Evolutionary conservation across 2,888 invertebrate species (phyloP).

Genomic region (Callimorpha dominula): DNA sequence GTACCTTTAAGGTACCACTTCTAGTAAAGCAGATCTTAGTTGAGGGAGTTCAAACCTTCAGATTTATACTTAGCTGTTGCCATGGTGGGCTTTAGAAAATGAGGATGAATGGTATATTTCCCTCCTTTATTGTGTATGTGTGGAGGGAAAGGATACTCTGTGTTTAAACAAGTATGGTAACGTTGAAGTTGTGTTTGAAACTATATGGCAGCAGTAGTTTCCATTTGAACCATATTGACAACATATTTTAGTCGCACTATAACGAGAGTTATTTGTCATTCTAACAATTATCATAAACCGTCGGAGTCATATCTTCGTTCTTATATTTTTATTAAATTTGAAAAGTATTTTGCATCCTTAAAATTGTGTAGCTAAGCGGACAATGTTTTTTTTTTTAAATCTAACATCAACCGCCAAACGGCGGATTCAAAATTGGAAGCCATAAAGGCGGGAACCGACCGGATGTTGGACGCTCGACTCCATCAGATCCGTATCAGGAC

Average conservation of each 20-base stretch:
- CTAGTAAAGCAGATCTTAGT: no score
- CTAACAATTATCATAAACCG: no score
- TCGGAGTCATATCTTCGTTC: no score
- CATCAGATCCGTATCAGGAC: slow-evolving; percentile 84
- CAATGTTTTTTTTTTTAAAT: slow-evolving; percentile 12
- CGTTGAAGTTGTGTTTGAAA: background rate
- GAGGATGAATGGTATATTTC: no score
- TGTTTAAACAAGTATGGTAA: background rate
- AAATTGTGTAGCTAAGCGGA: background rate
- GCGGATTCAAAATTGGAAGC: slow-evolving; percentile 80
- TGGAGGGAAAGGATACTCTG: no score
- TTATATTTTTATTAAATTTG: no score
- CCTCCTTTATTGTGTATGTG: no score
- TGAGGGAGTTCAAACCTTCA: no score
- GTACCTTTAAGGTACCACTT: no score
- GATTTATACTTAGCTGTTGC: no score
- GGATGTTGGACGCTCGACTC: slow-evolving; percentile 80
- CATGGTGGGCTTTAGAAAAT: no score
- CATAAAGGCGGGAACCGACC: slow-evolving; percentile 82
- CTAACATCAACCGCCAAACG: slow-evolving; percentile 41
- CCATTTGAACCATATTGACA: background rate
- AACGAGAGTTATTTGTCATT: background rate
- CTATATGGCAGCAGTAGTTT: background rate
- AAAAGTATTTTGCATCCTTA: background rate
- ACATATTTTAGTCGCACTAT: background rate